Conservation (phyloP, 2,797 vertebrate genomes). For the Threskiornis aethiopicus region DNA sequence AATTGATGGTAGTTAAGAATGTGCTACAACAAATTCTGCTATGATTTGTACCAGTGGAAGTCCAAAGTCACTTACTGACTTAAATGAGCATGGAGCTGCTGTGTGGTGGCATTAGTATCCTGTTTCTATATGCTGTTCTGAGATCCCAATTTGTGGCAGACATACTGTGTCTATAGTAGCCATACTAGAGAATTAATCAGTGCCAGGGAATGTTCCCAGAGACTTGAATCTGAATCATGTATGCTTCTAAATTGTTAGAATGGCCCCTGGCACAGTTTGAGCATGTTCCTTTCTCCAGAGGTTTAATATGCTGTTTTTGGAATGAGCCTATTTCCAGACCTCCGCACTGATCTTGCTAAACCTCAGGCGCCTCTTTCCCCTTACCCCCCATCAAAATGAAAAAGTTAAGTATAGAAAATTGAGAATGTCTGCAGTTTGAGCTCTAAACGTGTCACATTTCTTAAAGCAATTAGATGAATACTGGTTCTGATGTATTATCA, state of each 20-base stretch:
- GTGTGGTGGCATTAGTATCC: background rate
- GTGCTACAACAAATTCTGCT: background rate
- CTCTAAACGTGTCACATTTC: background rate
- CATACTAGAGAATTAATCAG: background rate
- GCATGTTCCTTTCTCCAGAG: background rate
- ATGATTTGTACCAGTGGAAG: background rate
- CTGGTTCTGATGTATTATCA: background rate
- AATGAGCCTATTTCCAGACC: background rate
- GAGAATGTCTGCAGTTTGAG: background rate
- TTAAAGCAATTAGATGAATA: background rate
- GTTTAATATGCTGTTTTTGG: background rate
- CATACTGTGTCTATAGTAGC: background rate
- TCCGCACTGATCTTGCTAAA: background rate
- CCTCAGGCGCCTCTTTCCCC: background rate
- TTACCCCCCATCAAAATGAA: background rate
- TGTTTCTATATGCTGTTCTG: background rate
- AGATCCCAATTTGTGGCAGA: background rate
- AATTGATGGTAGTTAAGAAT: background rate
- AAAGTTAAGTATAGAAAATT: background rate
- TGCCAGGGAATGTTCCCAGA: background rate
- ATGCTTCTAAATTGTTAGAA: background rate
- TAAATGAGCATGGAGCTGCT: background rate
- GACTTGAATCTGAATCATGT: background rate
- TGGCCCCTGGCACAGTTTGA: background rate
- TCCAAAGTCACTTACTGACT: background rate